Conservation (phyloP, 2,113 vertebrate species). For the Girardinichthys multiradiatus region DNA sequence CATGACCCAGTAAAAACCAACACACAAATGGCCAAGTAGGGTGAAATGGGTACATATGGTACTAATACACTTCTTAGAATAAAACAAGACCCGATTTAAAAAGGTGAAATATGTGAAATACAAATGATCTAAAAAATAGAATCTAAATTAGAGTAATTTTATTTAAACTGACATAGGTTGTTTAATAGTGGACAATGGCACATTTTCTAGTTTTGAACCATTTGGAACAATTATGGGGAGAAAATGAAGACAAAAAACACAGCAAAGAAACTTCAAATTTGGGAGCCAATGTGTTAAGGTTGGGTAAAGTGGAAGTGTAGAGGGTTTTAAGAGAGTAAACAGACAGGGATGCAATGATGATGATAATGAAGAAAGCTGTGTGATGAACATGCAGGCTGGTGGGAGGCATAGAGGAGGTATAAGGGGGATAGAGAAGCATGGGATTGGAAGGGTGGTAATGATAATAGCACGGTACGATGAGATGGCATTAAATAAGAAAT, state of each 20-base stretch:
- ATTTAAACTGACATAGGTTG: no score
- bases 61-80: no score
- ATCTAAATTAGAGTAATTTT: no score
- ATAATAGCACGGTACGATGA: constrained; percentile 51
- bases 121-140: no score
- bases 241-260: constrained; percentile 34
- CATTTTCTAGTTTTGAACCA: constrained; percentile 26
- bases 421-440: constrained; percentile 41
- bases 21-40: background rate
- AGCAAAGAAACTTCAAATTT: constrained; percentile 46
- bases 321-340: constrained; percentile 57
- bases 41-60: background rate
- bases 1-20: no score
- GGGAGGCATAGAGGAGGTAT: constrained; percentile 36
- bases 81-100: no score
- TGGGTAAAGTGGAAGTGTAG: constrained; percentile 33
- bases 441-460: constrained; percentile 31
- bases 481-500: constrained; percentile 60
- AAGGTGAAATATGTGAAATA: no score
- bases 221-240: constrained; percentile 20
- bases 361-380: constrained; percentile 68
- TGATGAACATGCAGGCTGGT: constrained; percentile 45
- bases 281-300: constrained; percentile 43
- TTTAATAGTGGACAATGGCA: constrained; percentile 1
- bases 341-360: constrained; percentile 62